These are phyloP conservation scores for Centrocercus urophasianus DNA, from an alignment of 2,113 vertebrate genomes.

Conservation along the genomic window DNA sequence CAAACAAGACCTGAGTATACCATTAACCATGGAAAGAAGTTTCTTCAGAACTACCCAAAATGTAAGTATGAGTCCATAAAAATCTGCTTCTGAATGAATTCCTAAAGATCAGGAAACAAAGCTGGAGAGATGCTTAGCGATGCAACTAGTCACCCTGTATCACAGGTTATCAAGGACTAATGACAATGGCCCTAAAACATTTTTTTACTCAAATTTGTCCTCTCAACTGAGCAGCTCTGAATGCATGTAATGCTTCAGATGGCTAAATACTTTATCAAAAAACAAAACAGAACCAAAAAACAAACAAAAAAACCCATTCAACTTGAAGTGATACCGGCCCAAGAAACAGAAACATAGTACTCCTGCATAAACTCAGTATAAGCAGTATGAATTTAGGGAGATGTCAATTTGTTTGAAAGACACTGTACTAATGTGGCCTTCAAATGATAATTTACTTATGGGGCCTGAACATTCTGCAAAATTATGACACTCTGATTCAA, in stretches of 20 bases:
- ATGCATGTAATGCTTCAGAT: not conserved
- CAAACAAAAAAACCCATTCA: not conserved
- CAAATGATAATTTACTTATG: not conserved
- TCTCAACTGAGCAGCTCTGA: not conserved
- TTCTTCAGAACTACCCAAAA: not conserved
- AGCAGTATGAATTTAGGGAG: not conserved
- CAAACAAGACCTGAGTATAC: not conserved
- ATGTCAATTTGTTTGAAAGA: not conserved
- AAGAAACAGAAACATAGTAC: not conserved
- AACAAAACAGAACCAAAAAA: not conserved
- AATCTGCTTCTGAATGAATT: not conserved
- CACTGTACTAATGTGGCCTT: not conserved
- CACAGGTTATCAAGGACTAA: not conserved
- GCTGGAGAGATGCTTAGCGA: not conserved
- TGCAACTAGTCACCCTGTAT: not conserved
- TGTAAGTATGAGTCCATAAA: not conserved
- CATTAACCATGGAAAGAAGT: not conserved
- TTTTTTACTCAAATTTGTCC: not conserved
- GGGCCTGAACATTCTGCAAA: not conserved
- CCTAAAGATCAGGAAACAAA: not conserved
- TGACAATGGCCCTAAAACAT: not conserved
- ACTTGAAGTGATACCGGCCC: not conserved
- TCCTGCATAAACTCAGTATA: not conserved
- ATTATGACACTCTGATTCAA: not conserved
- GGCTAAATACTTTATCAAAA: not conserved